Base-by-base conservation (phyloP, 2,797 vertebrate species). In the Vipera latastei region DNA sequence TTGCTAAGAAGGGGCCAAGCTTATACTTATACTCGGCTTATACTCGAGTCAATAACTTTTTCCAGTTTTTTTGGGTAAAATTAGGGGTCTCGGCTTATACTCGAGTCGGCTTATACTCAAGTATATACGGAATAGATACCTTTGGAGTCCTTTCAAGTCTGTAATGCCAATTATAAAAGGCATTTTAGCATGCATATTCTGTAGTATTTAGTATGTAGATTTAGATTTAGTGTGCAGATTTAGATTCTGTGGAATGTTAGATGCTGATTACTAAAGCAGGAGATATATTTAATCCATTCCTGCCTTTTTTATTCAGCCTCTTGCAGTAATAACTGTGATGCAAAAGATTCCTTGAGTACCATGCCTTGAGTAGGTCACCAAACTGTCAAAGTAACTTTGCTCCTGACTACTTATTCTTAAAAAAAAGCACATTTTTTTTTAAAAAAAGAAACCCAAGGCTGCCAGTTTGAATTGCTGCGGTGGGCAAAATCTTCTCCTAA, bases 381-480 rank as follows among this genome's bases (percentile, higher is more conserved):
- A 86, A 69, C 25, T 89, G 73, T 65, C 57, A 89, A 22, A 4
- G 18, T 55, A 16, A 86, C 56, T 55, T 44, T 92, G 78, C 59
- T 16, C 90, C 22, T 92, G 4, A 8, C 14, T 85, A 59, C 8
- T 25, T 73, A 48, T 0, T 0, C 13, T 18, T 57, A 89, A 65
- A 12, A 0, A 0, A 0, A 7, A 53, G 7, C 28, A 3, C 26
- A 85, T 16, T 1, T 0, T 28, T 93, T 63, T 28, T 90, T 0
- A 4, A 14, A 61, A 61, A 60, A 65, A 69, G 0, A 53, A 53
- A 53, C 91, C 91, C 11, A 32, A 13, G 92, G 32, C 93, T 93
- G 38, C 55, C 53, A 92, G 78, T 90, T 85, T 93, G 51, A 87
- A 89, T 83, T 51, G 83, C 12, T 92, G 56, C 91, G 86, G 89